Evolutionary conservation across 2,888 invertebrate species (phyloP).

Genomic region (Rhagonycha lutea): DNA sequence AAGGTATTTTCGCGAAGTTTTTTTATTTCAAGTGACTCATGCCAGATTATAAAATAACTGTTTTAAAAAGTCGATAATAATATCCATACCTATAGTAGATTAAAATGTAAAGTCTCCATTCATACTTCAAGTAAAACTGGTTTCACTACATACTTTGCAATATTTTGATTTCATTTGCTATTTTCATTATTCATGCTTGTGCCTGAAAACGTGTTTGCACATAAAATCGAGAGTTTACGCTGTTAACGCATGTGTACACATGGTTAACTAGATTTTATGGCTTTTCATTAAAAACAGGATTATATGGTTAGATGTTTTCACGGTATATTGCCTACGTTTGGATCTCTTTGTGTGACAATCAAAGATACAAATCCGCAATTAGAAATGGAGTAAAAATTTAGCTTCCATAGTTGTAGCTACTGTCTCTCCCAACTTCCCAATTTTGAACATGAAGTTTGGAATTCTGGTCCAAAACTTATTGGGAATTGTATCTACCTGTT

Average conservation of each 20-base stretch:
- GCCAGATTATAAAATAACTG: slow-evolving; percentile 11
- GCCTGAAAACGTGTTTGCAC: background rate
- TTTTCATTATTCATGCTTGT: slow-evolving; percentile 2
- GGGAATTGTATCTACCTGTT: too few relatives aligned
- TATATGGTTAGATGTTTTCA: background rate
- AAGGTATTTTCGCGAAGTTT: slow-evolving; percentile 2
- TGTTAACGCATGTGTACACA: background rate
- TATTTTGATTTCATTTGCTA: slow-evolving; percentile 1
- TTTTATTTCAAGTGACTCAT: slow-evolving; percentile 7
- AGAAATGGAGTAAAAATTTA: background rate
- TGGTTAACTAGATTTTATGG: background rate
- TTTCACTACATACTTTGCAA: background rate
- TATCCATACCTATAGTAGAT: slow-evolving; percentile 1
- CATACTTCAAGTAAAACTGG: slow-evolving; percentile 2
- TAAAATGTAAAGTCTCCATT: slow-evolving; percentile 2
- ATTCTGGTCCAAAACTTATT: too few relatives aligned
- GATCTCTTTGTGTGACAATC: background rate
- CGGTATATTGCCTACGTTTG: background rate
- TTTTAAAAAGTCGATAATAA: slow-evolving; percentile 10
- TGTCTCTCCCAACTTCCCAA: background rate
- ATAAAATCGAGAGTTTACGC: background rate
- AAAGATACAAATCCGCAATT: background rate
- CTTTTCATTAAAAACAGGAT: background rate
- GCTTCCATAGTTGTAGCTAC: background rate
- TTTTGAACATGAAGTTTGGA: too few relatives aligned